These are phyloP conservation scores for Vannuccia rotundouncinata DNA, from an alignment of 2,888 invertebrate genomes.

Conservation along the genomic window DNA sequence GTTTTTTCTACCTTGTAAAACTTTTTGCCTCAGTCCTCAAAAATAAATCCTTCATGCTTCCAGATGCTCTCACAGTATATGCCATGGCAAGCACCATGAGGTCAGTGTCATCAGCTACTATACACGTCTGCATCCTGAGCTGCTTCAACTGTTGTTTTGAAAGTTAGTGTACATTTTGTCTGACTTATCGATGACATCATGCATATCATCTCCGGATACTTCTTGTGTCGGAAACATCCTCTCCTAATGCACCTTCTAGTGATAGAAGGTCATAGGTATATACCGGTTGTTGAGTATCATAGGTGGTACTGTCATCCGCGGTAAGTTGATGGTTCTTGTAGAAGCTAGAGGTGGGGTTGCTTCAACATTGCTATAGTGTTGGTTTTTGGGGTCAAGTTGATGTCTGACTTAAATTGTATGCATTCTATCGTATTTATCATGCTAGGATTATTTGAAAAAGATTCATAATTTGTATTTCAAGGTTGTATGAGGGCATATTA, in stretches of 20 bases:
- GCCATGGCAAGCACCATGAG: not conserved
- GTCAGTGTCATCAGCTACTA: not conserved
- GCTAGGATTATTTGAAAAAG: not conserved
- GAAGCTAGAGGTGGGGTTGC: not conserved
- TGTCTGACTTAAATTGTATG: not conserved
- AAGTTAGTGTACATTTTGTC: not conserved
- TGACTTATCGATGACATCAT: not conserved
- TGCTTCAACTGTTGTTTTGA: not conserved
- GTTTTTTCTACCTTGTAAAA: not conserved
- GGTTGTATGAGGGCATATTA: too few relatives aligned
- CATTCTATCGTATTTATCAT: constrained; percentile 17
- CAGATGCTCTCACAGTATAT: not conserved
- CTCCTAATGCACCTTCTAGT: not conserved
- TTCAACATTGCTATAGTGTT: constrained; percentile 2
- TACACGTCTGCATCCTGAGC: not conserved
- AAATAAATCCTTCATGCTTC: not conserved
- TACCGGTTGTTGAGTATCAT: not conserved
- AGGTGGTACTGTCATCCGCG: not conserved
- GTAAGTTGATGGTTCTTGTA: not conserved
- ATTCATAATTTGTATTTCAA: not conserved
- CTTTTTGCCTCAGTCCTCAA: not conserved
- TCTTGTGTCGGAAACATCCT: not conserved
- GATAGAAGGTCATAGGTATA: not conserved
- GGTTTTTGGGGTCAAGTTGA: not conserved
- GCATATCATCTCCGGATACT: not conserved